Base-by-base conservation (phyloP, 2,797 vertebrate genomes). In the Avahi laniger region DNA sequence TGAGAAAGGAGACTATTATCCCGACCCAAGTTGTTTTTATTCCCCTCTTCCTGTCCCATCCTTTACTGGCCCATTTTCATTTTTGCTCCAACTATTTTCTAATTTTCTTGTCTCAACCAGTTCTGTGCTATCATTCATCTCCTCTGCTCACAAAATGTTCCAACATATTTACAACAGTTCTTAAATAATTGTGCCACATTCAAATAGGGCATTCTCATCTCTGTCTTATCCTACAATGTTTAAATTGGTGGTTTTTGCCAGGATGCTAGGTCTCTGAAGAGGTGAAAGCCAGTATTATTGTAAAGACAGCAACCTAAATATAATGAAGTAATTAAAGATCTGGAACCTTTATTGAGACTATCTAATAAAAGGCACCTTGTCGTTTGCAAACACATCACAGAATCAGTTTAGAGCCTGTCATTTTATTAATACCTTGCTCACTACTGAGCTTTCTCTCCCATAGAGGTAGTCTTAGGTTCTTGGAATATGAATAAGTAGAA, bases 401-500 rank as follows among this genome's bases (percentile, higher is more conserved):
- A 98, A 96, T 98, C 97, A 98, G 91, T 97, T 98, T 95, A 93
- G 97, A 97, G 97, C 96, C 98, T 83, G 96, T 98, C 97, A 98
- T 98, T 98, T 98, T 98, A 96, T 96, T 98, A 98, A 98, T 97
- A 98, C 96, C 97, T 97, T 98, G 98, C 97, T 98, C 98, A 98
- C 98, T 98, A 98, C 94, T 98, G 80, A 96, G 30, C 97, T 98
- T 98, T 96, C 96, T 98, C 94, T 98, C 97, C 95, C 97, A 98
- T 98, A 97, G 98, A 98, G 97, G 97, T 69, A 97, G 94, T 98
- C 97, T 98, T 98, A 97, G 93, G 80, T 98, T 98, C 97, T 97
- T 80, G 96, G 97, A 97, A 98, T 97, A 97, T 97, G 97, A 98
- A 98, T 98, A 98, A 98, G 96, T 97, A 97, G 98, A 97, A 98